Evolutionary conservation across 2,113 vertebrate genomes (phyloP), one percentile per base, ranked within the genome.

Genomic region (Esox niger): DNA sequence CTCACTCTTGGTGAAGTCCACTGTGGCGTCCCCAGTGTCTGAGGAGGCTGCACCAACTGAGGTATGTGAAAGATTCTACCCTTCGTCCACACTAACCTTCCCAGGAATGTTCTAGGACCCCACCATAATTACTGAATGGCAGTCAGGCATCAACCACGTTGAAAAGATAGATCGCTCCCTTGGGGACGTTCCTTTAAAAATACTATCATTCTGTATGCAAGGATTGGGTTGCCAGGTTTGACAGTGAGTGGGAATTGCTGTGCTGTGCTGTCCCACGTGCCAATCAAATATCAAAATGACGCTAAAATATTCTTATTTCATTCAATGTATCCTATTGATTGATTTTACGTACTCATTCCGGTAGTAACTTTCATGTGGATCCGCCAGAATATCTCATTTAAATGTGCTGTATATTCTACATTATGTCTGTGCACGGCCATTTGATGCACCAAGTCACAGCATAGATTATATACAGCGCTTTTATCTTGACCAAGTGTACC

Each of bases 41-140:
- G 79, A 88, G 68, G 84, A 86, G 77, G 82, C 70, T 60, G 86
- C 87, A 68, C 80, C 57, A 64, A 58, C 78, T 0, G 78, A 92
- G 88, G 90, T 91, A 86, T 58, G 72, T 88, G 21, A 29, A 0
- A 71, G 31, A 43, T 59, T 38, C 23, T 46, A 35, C 57, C 32
- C 9, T 15, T 46, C 32, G 27, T 21, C 23, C 56, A 26, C 6
- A 2, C 15, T 32, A 33, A 2, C n/a, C 23, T 20, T 33, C 10
- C 38, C 71, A 31, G 30, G 32, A 26, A 10, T 58, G 11, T 15
- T 46, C 2, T 60, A 56, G 15, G 21, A 38, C n/a, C n/a, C n/a
- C n/a, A n/a, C n/a, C n/a, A n/a, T n/a, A n/a, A n/a, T n/a, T n/a
- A n/a, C n/a, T n/a, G n/a, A n/a, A n/a, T n/a, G n/a, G n/a, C n/a